Percentiles rank a stretch among this genome's conserved stretches.
Conservation (phyloP, 1,140 invertebrate genomes). For the Trachelipus rathkii region DNA sequence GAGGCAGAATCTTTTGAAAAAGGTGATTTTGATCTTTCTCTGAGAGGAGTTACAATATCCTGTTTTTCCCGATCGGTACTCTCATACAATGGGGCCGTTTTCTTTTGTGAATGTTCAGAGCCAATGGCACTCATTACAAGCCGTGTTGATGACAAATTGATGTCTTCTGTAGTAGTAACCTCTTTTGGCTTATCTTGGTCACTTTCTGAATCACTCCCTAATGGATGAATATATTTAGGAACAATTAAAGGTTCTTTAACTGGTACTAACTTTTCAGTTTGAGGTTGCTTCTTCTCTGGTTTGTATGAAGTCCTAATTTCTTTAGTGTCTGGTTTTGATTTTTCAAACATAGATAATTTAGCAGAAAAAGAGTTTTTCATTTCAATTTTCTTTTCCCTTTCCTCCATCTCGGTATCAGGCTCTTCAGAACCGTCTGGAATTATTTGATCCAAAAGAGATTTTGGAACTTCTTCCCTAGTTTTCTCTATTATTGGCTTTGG, state of each 20-base stretch:
- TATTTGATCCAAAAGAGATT: slow-evolving; percentile 23
- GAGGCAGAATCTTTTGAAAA: slow-evolving; percentile 20
- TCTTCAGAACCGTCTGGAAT: slow-evolving; percentile 18
- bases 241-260: slow-evolving; percentile 39
- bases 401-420: background rate
- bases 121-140: slow-evolving; percentile 25
- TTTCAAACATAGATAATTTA: slow-evolving; percentile 33
- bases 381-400: slow-evolving; percentile 28
- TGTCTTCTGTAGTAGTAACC: background rate
- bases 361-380: slow-evolving; percentile 36
- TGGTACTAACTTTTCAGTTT: slow-evolving; percentile 26
- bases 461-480: slow-evolving; percentile 20
- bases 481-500: slow-evolving; percentile 27
- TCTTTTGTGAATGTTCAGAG: background rate
- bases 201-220: slow-evolving; percentile 31
- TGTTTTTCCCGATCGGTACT: background rate
- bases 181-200: slow-evolving; percentile 16
- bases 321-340: slow-evolving; percentile 17
- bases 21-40: slow-evolving; percentile 29
- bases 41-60: slow-evolving; percentile 16
- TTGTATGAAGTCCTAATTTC: background rate
- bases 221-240: slow-evolving; percentile 36
- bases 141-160: background rate
- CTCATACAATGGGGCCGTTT: background rate
- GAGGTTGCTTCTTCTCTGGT: background rate